Conservation (phyloP, 2,113 vertebrate genomes). For the Calidris pugnax region DNA sequence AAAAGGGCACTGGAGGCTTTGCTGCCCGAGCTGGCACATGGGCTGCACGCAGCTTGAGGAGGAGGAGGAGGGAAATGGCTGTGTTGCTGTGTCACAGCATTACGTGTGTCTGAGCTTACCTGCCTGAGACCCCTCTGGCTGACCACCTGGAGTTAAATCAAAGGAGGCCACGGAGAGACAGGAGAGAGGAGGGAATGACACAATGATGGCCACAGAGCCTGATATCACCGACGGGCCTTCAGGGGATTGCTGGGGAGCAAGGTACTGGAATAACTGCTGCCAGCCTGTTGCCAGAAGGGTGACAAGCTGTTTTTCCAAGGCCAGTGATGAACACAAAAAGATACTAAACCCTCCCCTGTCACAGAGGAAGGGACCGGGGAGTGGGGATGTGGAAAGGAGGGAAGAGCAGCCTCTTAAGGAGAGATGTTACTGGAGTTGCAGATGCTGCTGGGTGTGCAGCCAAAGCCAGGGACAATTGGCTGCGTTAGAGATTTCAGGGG, state of each 20-base stretch:
- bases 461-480: background rate
- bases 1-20: background rate
- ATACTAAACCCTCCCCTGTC: background rate
- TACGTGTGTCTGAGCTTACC: background rate
- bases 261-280: background rate
- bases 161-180: background rate
- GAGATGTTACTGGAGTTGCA: background rate
- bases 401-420: background rate
- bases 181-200: background rate
- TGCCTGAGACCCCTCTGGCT: background rate
- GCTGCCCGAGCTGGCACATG: background rate
- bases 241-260: accelerated
- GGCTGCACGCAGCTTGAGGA: accelerated
- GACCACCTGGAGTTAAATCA: background rate
- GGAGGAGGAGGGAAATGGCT: background rate
- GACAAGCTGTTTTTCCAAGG: background rate
- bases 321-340: background rate
- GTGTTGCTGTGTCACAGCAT: background rate
- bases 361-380: background rate
- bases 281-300: background rate
- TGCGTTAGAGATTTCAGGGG: background rate
- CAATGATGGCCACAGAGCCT: background rate
- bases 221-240: background rate
- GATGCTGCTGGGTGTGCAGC: background rate
- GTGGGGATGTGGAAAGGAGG: background rate